phyloP scores from a whole-genome alignment of 1,140 invertebrate species.

The Mylabris phalerata region DNA sequence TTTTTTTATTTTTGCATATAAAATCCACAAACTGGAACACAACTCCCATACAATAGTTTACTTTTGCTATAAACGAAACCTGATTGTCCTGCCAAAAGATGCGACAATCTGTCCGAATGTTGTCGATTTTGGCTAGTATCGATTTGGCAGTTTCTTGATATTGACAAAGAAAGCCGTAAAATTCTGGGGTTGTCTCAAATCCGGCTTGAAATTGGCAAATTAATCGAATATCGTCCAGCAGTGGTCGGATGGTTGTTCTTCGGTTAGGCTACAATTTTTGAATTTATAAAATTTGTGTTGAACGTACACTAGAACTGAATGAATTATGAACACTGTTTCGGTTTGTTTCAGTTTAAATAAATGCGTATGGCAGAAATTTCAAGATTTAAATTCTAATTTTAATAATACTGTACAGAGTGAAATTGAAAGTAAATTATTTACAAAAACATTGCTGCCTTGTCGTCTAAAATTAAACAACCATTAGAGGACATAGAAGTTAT shows the following conservation, averaged over 20 bases:
- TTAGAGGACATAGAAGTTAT: no score
- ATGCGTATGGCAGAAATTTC: no score
- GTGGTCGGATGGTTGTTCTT: no score
- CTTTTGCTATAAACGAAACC: background rate
- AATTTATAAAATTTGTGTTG: background rate
- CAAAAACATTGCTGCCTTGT: conserved; percentile 10
- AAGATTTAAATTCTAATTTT: no score
- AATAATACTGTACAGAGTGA: conserved; percentile 15
- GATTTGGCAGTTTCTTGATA: conserved; percentile 8
- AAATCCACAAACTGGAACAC: conserved; percentile 24
- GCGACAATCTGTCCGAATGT: background rate
- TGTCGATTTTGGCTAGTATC: conserved; percentile 9
- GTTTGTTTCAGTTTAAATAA: no score
- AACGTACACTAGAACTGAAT: conserved; percentile 1
- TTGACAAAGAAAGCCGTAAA: no score
- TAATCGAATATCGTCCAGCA: no score
- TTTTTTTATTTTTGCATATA: conserved; percentile 16
- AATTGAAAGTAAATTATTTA: conserved; percentile 13
- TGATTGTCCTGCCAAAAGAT: conserved; percentile 25
- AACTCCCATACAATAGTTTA: conserved; percentile 1
- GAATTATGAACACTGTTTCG: conserved; percentile 1
- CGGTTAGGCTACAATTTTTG: no score
- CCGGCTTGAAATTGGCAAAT: no score
- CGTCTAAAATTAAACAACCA: background rate
- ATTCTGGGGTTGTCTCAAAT: no score